phyloP scores from a whole-genome alignment of 1,140 invertebrate genomes.

The Dendroctonus valens region DNA sequence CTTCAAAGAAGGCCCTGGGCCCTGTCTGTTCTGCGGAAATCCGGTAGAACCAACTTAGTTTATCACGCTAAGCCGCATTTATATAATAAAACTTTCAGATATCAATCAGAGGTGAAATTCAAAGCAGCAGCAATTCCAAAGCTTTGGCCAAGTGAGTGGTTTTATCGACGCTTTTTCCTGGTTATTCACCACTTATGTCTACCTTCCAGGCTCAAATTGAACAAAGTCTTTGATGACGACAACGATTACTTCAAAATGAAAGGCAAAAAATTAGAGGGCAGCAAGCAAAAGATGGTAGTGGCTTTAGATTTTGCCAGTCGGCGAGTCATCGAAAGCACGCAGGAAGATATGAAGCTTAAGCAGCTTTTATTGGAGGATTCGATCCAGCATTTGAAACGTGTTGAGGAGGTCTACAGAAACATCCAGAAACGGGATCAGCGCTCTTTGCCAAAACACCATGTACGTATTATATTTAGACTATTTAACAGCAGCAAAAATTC shows the following conservation, averaged over 20 bases:
- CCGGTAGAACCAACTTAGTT: conserved; percentile 57
- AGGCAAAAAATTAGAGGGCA: conserved; percentile 65
- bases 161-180: background rate
- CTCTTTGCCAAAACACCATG: conserved; percentile 17
- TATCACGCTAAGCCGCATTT: too few species aligned
- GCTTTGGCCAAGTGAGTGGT: conserved; percentile 34
- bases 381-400: conserved; percentile 40
- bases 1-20: conserved; percentile 93
- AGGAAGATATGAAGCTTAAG: conserved; percentile 39
- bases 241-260: conserved; percentile 87
- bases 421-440: conserved; percentile 37
- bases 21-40: conserved; percentile 89
- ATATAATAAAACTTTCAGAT: conserved; percentile 25
- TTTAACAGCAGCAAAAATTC: background rate
- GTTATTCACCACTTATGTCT: background rate
- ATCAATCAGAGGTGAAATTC: conserved; percentile 33
- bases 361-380: conserved; percentile 39
- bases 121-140: conserved; percentile 29
- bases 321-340: conserved; percentile 48
- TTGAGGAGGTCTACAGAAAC: conserved; percentile 40
- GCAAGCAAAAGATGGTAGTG: conserved; percentile 58
- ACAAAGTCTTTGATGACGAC: conserved; percentile 92
- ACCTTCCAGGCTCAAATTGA: conserved; percentile 54
- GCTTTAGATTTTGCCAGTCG: conserved; percentile 83
- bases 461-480: conserved; percentile 13